Percentiles rank a stretch among this genome's conserved stretches.
phyloP scores from a whole-genome alignment of 2,797 vertebrate genomes.

The Rhinogobio ventralis region DNA sequence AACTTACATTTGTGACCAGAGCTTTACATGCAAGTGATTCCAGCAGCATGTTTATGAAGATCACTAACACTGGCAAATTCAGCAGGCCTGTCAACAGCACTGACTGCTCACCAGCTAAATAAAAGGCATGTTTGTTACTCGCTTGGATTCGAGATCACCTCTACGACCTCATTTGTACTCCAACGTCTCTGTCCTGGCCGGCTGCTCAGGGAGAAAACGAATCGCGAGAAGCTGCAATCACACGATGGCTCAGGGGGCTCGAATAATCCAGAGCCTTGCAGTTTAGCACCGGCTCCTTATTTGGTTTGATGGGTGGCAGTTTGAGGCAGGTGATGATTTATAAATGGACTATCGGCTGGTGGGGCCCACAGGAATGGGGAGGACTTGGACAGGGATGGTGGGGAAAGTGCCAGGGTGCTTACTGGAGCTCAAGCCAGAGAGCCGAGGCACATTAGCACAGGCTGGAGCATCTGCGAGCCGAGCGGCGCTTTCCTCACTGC shows the following conservation, averaged over 20 bases:
- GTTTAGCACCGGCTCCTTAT: conserved; percentile 36
- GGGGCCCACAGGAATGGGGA: conserved; percentile 38
- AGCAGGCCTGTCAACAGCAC: background rate
- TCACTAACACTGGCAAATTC: background rate
- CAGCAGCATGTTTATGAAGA: background rate
- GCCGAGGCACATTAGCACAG: conserved; percentile 48
- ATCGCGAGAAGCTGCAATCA: conserved; percentile 1
- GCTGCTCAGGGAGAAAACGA: background rate
- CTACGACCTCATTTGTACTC: conserved; percentile 30
- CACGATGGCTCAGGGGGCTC: conserved; percentile 5
- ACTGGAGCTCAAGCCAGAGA: conserved; percentile 31
- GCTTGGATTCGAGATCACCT: conserved; percentile 32
- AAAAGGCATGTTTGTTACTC: conserved; percentile 31
- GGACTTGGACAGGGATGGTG: conserved; percentile 46
- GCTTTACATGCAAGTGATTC: background rate
- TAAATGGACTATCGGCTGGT: conserved; percentile 45
- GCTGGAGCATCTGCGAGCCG: conserved; percentile 46
- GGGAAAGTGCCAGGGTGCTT: conserved; percentile 50
- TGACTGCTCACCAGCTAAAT: background rate
- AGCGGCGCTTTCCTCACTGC: conserved; percentile 47
- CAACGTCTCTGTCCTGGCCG: conserved; percentile 3
- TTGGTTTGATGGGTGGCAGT: conserved; percentile 49
- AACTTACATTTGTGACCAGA: background rate
- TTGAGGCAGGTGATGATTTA: conserved; percentile 52
- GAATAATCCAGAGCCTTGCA: background rate